phyloP scores from a whole-genome alignment of 2,113 vertebrate species.

The Sinocyclocheilus rhinocerous region DNA sequence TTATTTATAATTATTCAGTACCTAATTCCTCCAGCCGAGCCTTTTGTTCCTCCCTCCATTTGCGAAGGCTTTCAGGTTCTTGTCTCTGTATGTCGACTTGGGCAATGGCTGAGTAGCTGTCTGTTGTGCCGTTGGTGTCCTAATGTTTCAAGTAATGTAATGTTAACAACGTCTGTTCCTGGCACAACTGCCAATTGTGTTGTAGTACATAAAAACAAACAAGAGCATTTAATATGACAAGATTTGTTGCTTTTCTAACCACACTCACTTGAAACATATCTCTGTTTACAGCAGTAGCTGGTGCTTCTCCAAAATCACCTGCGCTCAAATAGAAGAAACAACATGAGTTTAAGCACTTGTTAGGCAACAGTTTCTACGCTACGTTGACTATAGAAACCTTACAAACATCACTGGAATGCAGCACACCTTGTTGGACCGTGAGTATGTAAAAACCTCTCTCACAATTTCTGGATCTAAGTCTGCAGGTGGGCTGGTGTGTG shows the following conservation, averaged over 20 bases:
- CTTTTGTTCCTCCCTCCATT: conserved; percentile 97
- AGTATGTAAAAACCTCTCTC: neutral
- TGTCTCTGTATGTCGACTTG: conserved; percentile 90
- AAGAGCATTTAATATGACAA: conserved; percentile 16
- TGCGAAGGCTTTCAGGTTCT: conserved; percentile 95
- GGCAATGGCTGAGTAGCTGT: conserved; percentile 90
- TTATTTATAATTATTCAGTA: conserved; percentile 57
- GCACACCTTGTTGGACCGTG: conserved; percentile 64
- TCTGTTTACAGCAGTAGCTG: conserved; percentile 83
- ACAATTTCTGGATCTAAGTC: neutral
- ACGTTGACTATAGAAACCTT: neutral
- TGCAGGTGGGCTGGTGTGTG: neutral
- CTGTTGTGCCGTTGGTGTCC: conserved; percentile 87
- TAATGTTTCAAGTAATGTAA: conserved; percentile 56
- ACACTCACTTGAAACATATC: conserved; percentile 85
- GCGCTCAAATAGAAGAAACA: conserved; percentile 25
- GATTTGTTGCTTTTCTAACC: neutral
- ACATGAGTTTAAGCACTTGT: neutral
- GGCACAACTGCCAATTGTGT: neutral
- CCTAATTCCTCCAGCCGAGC: conserved; percentile 89
- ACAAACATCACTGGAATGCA: conserved; percentile 61
- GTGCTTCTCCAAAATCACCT: conserved; percentile 82
- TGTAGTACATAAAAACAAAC: neutral
- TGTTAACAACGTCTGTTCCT: neutral
- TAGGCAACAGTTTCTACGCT: conserved; percentile 11